Conservation (phyloP, 2,797 vertebrate genomes). For the Eremophila alpestris region DNA sequence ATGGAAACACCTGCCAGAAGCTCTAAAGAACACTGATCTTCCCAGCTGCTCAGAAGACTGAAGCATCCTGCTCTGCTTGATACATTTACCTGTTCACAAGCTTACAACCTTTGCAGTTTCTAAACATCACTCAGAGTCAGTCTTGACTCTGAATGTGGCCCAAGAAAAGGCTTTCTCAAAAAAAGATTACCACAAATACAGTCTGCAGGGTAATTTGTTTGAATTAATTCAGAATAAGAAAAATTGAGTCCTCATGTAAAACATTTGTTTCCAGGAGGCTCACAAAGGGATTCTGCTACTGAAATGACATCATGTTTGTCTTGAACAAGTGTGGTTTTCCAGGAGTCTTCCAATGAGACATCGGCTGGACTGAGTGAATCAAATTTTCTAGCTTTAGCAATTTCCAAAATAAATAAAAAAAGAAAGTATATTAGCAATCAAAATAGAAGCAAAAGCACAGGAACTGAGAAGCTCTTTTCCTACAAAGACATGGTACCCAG, state of each 20-base stretch:
- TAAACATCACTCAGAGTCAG: not conserved
- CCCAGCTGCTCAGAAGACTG: not conserved
- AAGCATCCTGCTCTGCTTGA: not conserved
- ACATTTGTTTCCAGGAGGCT: slow-evolving; percentile 15
- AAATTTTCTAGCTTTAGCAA: not conserved
- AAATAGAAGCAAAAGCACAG: not conserved
- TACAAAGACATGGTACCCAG: not conserved
- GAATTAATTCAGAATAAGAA: slow-evolving; percentile 14
- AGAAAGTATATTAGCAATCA: not conserved
- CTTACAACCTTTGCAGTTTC: not conserved
- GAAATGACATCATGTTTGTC: slow-evolving; percentile 14
- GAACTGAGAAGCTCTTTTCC: not conserved
- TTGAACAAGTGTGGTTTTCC: slow-evolving; percentile 9
- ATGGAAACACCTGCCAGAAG: not conserved
- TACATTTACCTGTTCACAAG: not conserved
- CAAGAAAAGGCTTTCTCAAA: not conserved
- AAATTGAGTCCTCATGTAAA: slow-evolving; percentile 25
- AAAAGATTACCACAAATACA: not conserved
- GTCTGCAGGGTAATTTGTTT: not conserved
- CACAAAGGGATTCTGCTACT: slow-evolving; percentile 36
- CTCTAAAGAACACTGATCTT: not conserved
- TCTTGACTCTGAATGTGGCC: not conserved
- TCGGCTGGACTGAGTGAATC: not conserved
- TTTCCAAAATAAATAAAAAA: not conserved
- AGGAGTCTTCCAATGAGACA: not conserved